A percentile compares a stretch with the other conserved stretches of the same genome.
Conservation (phyloP, 2,113 vertebrate genomes). For the Leucosticte australis region DNA sequence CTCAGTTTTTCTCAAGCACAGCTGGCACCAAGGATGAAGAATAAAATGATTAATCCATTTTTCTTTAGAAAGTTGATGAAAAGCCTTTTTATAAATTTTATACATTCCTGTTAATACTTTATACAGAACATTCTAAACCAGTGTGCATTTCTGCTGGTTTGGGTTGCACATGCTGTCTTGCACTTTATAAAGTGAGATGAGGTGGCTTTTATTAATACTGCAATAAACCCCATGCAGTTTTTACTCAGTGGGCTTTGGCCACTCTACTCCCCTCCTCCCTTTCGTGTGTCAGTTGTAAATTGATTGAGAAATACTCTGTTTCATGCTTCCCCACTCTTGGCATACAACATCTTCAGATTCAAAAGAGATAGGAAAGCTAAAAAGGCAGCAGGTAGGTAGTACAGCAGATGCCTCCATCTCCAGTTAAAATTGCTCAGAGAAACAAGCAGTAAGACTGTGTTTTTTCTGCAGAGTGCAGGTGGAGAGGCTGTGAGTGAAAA, state of each 20-base stretch:
- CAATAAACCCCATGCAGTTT: not conserved
- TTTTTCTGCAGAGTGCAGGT: conserved; percentile 57
- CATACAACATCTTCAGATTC: not conserved
- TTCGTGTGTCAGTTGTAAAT: not conserved
- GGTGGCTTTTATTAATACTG: not conserved
- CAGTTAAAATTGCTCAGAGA: not conserved
- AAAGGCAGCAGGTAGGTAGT: not conserved
- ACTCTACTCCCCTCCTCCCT: not conserved
- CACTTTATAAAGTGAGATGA: not conserved
- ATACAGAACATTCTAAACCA: not conserved
- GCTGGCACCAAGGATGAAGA: not conserved
- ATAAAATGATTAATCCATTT: not conserved
- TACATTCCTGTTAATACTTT: not conserved
- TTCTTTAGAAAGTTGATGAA: not conserved
- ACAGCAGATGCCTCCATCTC: not conserved
- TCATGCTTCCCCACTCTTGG: not conserved
- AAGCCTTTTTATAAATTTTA: not conserved
- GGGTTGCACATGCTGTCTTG: not conserved
- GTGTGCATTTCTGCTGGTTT: not conserved
- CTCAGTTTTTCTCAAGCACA: not conserved
- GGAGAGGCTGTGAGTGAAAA: conserved; percentile 79
- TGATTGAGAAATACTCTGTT: not conserved
- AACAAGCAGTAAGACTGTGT: not conserved
- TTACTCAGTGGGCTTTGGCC: not conserved
- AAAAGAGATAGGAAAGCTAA: not conserved